Conservation (phyloP, 2,888 invertebrate genomes). For the Pseudococcus longispinus region DNA sequence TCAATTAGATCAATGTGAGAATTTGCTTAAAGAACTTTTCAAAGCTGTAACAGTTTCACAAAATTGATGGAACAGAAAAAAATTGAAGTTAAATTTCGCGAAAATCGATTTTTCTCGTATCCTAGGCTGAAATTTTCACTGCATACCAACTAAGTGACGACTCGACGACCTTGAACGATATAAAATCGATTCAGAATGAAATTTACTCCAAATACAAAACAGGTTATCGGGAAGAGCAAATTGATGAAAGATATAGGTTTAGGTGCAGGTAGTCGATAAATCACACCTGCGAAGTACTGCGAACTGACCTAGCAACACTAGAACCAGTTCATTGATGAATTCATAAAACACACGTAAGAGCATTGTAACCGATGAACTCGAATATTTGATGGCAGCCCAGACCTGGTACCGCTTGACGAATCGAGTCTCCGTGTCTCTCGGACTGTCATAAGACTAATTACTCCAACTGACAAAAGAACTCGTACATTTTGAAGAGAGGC, state of each 20-base stretch:
- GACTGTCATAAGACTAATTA: conserved; percentile 26
- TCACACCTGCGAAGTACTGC: background rate
- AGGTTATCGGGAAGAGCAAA: background rate
- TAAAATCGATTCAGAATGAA: background rate
- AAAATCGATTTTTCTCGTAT: background rate
- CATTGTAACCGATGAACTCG: background rate
- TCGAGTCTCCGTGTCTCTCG: background rate
- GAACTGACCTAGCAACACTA: conserved; percentile 17
- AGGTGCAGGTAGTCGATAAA: background rate
- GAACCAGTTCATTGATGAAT: conserved; percentile 5
- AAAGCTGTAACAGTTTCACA: no score
- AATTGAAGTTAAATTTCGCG: background rate
- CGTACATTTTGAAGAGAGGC: background rate
- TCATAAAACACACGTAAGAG: background rate
- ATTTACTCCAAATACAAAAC: background rate
- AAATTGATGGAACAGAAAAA: no score
- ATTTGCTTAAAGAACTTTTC: no score
- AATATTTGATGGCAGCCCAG: background rate
- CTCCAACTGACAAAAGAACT: background rate
- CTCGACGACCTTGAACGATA: conserved; percentile 16
- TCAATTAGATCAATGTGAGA: no score
- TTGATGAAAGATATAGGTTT: background rate
- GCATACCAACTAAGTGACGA: background rate
- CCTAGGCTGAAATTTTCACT: background rate
- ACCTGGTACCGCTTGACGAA: background rate